Evolutionary conservation across 2,888 invertebrate genomes (phyloP).

Genomic region (Toxonevra muliebris): DNA sequence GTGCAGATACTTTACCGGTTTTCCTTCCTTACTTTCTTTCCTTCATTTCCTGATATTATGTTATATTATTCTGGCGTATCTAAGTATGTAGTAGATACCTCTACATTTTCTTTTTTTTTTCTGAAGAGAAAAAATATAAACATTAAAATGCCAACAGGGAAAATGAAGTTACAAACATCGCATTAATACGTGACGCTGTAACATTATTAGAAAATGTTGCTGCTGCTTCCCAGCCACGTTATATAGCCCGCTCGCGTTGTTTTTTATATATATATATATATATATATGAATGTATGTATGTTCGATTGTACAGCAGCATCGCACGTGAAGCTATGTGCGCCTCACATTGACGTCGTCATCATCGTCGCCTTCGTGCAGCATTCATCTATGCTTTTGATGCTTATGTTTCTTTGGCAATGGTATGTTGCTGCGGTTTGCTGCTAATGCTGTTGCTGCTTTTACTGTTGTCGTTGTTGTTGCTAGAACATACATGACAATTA

Average conservation of each 20-base stretch:
- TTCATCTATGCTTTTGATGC: neutral
- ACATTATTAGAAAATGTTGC: slow-evolving; percentile 39
- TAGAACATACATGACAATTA: slow-evolving; percentile 27
- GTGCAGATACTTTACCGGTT: neutral
- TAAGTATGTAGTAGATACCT: slow-evolving; percentile 24
- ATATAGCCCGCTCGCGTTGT: slow-evolving; percentile 6
- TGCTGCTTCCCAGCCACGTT: neutral
- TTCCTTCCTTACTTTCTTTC: neutral
- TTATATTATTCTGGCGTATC: slow-evolving; percentile 20
- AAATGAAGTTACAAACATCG: slow-evolving; percentile 62
- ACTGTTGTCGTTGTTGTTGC: slow-evolving; percentile 42
- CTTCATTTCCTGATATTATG: slow-evolving; percentile 22
- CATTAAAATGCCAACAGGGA: slow-evolving; percentile 61
- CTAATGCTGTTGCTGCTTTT: slow-evolving; percentile 26
- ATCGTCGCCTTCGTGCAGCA: no score
- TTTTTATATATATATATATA: neutral
- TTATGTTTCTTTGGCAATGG: neutral
- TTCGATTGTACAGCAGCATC: no score
- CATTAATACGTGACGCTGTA: slow-evolving; percentile 60
- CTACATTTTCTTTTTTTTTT: slow-evolving; percentile 5
- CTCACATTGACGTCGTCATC: no score
- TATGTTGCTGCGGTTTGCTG: slow-evolving; percentile 1
- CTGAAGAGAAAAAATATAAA: slow-evolving; percentile 47
- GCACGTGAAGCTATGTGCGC: no score
- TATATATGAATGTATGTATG: no score